Conservation (phyloP, 1,140 invertebrate genomes). For the Drosophila equinoxialis region DNA sequence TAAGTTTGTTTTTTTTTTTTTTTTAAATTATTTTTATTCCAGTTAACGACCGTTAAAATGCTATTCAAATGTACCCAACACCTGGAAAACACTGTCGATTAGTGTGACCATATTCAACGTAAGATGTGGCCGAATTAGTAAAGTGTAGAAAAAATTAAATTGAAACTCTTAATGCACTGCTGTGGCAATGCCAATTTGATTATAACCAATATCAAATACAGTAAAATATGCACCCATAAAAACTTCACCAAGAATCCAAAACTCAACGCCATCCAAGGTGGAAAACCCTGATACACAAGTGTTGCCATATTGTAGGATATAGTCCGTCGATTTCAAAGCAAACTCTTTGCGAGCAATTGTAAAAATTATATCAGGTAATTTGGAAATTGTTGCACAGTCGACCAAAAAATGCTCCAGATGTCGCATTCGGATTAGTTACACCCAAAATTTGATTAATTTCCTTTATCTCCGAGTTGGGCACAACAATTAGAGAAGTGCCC, state of each 20-base stretch:
- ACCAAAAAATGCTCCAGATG: slow-evolving; percentile 85
- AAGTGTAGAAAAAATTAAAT: slow-evolving; percentile 11
- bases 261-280: slow-evolving; percentile 86
- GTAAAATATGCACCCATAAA: slow-evolving; percentile 45
- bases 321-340: slow-evolving; percentile 28
- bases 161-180: slow-evolving; percentile 15
- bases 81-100: not conserved
- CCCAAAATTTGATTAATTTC: slow-evolving; percentile 88
- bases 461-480: slow-evolving; percentile 90
- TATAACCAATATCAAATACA: slow-evolving; percentile 52
- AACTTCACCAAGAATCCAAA: slow-evolving; percentile 52
- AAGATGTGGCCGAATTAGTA: not conserved
- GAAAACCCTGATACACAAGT: slow-evolving; percentile 63
- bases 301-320: slow-evolving; percentile 79
- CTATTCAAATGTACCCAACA: not conserved
- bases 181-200: slow-evolving; percentile 43
- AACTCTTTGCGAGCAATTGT: slow-evolving; percentile 60
- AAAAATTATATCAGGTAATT: slow-evolving; percentile 45
- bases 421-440: slow-evolving; percentile 88
- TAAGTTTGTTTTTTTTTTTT: no score
- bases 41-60: not conserved
- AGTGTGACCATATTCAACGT: not conserved
- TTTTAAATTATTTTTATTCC: not conserved
- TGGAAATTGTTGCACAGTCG: slow-evolving; percentile 75
- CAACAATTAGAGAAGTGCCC: slow-evolving; percentile 97